These are phyloP conservation scores for Lasioglossum zephyrum DNA, from an alignment of 2,888 invertebrate genomes.

Conservation along the genomic window DNA sequence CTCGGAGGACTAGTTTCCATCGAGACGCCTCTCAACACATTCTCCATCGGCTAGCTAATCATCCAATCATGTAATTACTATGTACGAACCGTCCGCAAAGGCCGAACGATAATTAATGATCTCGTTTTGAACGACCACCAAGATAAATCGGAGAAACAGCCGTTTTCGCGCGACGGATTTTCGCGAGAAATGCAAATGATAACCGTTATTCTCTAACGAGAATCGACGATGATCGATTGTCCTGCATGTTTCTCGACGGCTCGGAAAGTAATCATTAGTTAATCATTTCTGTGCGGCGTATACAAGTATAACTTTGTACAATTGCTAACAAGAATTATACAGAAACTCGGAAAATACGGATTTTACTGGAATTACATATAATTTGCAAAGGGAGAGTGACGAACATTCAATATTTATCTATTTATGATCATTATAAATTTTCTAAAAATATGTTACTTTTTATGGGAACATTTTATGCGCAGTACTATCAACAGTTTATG, in stretches of 20 bases:
- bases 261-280: not conserved
- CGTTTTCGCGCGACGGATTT: slow-evolving; percentile 45
- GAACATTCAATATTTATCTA: too few relatives aligned
- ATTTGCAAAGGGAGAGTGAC: too few relatives aligned
- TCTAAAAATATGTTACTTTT: too few relatives aligned
- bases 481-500: too few relatives aligned
- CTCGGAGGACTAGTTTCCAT: slow-evolving; percentile 45
- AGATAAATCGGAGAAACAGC: slow-evolving; percentile 40
- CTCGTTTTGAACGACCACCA: slow-evolving; percentile 40
- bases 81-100: slow-evolving; percentile 62
- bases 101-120: slow-evolving; percentile 75
- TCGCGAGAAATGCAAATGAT: slow-evolving; percentile 54
- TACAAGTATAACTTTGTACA: not conserved
- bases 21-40: slow-evolving; percentile 33
- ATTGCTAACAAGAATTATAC: not conserved
- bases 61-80: slow-evolving; percentile 76
- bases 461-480: too few relatives aligned
- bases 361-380: not conserved
- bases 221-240: slow-evolving; percentile 32
- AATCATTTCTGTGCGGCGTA: not conserved
- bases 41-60: slow-evolving; percentile 67
- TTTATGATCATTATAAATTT: too few relatives aligned
- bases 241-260: not conserved
- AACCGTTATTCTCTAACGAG: slow-evolving; percentile 44
- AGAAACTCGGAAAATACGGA: not conserved